phyloP scores from a whole-genome alignment of 2,797 vertebrate genomes.

The Centroberyx gerrardi region DNA sequence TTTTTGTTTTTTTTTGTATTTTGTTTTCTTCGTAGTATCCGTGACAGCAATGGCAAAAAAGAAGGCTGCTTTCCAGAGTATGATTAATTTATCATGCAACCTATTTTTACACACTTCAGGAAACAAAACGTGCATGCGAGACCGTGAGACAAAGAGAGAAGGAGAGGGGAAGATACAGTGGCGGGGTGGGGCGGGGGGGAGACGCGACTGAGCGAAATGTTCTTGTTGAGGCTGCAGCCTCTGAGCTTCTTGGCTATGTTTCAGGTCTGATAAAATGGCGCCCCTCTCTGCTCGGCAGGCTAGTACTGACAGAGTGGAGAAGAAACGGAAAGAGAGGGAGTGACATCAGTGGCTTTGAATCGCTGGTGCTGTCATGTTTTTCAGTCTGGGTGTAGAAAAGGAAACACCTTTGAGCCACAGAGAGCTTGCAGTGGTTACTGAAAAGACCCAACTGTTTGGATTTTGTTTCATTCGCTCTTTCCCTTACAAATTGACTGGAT shows the following conservation, averaged over 20 bases:
- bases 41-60: slow-evolving; percentile 33
- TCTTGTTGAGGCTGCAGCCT: slow-evolving; percentile 73
- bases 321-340: slow-evolving; percentile 15
- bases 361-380: neutral
- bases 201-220: slow-evolving; percentile 27
- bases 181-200: slow-evolving; percentile 27
- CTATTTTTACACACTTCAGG: slow-evolving; percentile 66
- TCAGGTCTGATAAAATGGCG: slow-evolving; percentile 89
- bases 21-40: slow-evolving; percentile 26
- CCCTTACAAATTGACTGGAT: slow-evolving; percentile 19
- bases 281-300: slow-evolving; percentile 75
- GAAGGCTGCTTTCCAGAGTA: slow-evolving; percentile 47
- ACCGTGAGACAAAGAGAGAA: slow-evolving; percentile 23
- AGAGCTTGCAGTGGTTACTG: slow-evolving; percentile 6
- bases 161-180: neutral
- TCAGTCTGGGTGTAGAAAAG: slow-evolving; percentile 14
- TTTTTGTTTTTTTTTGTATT: slow-evolving; percentile 15
- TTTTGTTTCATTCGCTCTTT: slow-evolving; percentile 3
- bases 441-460: slow-evolving; percentile 19
- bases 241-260: slow-evolving; percentile 82
- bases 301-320: slow-evolving; percentile 23
- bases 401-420: slow-evolving; percentile 11
- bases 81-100: slow-evolving; percentile 82
- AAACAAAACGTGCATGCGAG: slow-evolving; percentile 47
- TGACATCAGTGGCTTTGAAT: slow-evolving; percentile 27